phyloP scores from a whole-genome alignment of 2,888 invertebrate genomes.

The Drosophila histrio region DNA sequence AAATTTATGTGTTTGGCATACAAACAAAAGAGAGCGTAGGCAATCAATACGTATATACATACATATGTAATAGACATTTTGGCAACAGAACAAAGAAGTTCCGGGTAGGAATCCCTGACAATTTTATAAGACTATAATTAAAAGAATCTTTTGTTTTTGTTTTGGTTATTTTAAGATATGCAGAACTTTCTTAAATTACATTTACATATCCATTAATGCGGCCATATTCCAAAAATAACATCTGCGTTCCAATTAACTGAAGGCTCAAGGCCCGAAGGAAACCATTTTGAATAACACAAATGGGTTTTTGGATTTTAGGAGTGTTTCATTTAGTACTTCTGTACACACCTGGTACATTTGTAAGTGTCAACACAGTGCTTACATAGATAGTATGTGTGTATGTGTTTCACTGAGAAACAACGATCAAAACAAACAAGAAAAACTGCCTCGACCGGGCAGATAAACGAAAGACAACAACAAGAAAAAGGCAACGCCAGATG shows the following conservation, averaged over 20 bases:
- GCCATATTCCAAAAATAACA: slow-evolving; percentile 8
- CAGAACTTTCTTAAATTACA: not conserved
- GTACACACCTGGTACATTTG: slow-evolving; percentile 15
- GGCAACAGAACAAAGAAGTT: slow-evolving; percentile 7
- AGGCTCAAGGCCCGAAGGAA: not conserved
- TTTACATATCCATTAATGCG: not conserved
- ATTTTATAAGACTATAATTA: not conserved
- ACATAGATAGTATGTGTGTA: not conserved
- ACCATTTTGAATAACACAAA: slow-evolving; percentile 8
- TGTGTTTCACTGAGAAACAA: slow-evolving; percentile 46
- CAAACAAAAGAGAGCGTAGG: not conserved
- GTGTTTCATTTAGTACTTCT: slow-evolving; percentile 5
- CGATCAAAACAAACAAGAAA: slow-evolving; percentile 75
- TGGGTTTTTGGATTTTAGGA: slow-evolving; percentile 5
- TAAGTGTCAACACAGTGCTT: slow-evolving; percentile 7
- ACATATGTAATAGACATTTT: not conserved
- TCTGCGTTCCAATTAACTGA: not conserved
- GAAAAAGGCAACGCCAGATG: slow-evolving; percentile 41
- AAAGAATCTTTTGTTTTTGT: not conserved
- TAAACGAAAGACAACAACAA: slow-evolving; percentile 31
- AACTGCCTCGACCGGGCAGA: slow-evolving; percentile 52
- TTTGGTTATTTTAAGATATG: not conserved
- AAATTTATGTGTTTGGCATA: not conserved
- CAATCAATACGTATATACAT: not conserved
- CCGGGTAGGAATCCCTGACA: not conserved